phyloP scores from a whole-genome alignment of 1,140 invertebrate genomes.

The Rhynchophorus ferrugineus region DNA sequence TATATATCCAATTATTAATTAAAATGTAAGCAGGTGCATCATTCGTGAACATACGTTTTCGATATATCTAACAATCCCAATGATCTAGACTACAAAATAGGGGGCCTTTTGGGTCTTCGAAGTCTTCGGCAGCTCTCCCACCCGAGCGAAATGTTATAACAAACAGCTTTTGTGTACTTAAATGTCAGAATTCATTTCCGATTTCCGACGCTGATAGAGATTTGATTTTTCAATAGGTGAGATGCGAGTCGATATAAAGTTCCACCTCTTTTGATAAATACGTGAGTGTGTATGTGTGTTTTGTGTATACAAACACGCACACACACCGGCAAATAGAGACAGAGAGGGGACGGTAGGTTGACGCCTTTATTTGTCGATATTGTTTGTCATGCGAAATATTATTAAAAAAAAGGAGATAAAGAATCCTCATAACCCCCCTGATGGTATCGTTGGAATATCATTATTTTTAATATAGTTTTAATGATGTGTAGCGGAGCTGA shows the following conservation, averaged over 20 bases:
- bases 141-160: constrained; percentile 12
- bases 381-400: not conserved
- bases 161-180: constrained; percentile 21
- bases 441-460: not conserved
- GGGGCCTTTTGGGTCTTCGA: too few relatives aligned
- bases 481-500: not conserved
- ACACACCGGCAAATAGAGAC: not conserved
- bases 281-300: too few relatives aligned
- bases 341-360: not conserved
- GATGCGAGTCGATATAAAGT: constrained; percentile 21
- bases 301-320: constrained; percentile 1
- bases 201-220: constrained; percentile 28
- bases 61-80: too few relatives aligned
- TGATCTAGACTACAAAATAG: too few relatives aligned
- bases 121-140: too few relatives aligned
- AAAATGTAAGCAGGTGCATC: too few relatives aligned
- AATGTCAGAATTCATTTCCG: constrained; percentile 31
- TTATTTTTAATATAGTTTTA: not conserved
- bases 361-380: not conserved
- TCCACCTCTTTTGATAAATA: constrained; percentile 9
- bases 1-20: too few relatives aligned
- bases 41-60: too few relatives aligned
- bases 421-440: not conserved
- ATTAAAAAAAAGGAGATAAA: not conserved
- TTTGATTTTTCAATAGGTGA: constrained; percentile 33